phyloP scores from a whole-genome alignment of 1,140 invertebrate species.

The Globodera ellingtonae region DNA sequence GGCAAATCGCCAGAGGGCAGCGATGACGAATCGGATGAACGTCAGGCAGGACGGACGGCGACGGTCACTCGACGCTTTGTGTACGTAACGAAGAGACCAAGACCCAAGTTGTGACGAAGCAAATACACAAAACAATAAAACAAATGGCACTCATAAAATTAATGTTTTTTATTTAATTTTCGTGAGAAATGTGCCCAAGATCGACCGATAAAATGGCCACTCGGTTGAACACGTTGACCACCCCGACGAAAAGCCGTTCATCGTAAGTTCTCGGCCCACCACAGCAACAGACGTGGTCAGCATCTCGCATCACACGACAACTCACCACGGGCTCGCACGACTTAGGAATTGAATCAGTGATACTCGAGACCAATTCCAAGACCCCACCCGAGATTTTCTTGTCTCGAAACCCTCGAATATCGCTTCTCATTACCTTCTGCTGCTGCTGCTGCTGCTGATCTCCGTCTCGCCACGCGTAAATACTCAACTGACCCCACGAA shows the following conservation, averaged over 20 bases:
- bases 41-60: not conserved
- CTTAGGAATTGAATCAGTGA: not conserved
- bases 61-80: conserved; percentile 34
- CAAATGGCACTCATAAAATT: not conserved
- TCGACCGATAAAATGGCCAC: conserved; percentile 46
- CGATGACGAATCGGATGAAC: not conserved
- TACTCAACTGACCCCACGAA: conserved; percentile 36
- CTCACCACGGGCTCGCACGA: conserved; percentile 41
- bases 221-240: conserved; percentile 50
- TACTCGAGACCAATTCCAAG: too few species aligned
- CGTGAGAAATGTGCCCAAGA: conserved; percentile 42
- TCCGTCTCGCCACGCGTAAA: conserved; percentile 36
- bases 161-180: conserved; percentile 23
- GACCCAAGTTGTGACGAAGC: conserved; percentile 20
- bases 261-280: conserved; percentile 29
- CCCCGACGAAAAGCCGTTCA: conserved; percentile 38
- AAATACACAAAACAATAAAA: too few species aligned
- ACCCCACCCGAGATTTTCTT: too few species aligned
- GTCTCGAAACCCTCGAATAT: too few species aligned
- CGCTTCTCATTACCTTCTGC: not conserved
- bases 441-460: not conserved
- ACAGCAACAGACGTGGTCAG: conserved; percentile 47
- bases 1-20: conserved; percentile 1
- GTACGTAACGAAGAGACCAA: conserved; percentile 40
- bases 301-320: conserved; percentile 48